Evolutionary conservation across 2,113 vertebrate genomes (phyloP).

Genomic region (Aphyosemion australe): DNA sequence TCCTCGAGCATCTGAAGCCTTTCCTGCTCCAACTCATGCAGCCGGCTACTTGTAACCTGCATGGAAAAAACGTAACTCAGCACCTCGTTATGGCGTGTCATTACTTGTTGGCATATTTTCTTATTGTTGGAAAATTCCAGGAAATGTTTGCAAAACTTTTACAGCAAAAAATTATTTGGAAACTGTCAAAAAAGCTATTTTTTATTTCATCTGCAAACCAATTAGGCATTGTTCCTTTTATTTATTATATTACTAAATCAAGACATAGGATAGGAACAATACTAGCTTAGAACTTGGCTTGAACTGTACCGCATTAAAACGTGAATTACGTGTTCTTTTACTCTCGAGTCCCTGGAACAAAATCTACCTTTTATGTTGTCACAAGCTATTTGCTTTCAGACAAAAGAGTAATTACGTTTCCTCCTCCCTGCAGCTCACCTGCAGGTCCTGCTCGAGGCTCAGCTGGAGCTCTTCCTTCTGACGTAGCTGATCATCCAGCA

Average conservation of each 20-base stretch:
- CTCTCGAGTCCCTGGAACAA: neutral
- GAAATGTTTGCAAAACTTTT: neutral
- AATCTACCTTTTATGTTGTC: neutral
- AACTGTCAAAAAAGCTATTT: neutral
- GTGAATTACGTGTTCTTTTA: neutral
- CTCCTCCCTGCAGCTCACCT: constrained; percentile 52
- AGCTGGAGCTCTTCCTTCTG: constrained; percentile 88
- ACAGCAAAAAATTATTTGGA: neutral
- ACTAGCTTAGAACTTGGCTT: neutral
- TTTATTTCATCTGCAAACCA: too few species aligned
- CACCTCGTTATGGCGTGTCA: neutral
- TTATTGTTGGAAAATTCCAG: neutral
- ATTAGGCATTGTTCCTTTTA: too few species aligned
- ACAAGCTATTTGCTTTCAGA: neutral
- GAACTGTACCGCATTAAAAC: neutral
- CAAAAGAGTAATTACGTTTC: constrained; percentile 5
- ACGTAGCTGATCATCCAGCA: constrained; percentile 86
- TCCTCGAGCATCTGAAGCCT: constrained; percentile 86
- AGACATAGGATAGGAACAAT: too few species aligned
- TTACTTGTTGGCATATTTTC: neutral
- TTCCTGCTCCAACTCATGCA: constrained; percentile 92
- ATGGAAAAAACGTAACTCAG: neutral
- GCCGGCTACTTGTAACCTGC: constrained; percentile 83
- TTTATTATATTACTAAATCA: too few species aligned
- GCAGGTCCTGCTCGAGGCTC: constrained; percentile 88